Evolutionary conservation across 2,113 vertebrate genomes (phyloP).

Genomic region (Laterallus jamaicensis): DNA sequence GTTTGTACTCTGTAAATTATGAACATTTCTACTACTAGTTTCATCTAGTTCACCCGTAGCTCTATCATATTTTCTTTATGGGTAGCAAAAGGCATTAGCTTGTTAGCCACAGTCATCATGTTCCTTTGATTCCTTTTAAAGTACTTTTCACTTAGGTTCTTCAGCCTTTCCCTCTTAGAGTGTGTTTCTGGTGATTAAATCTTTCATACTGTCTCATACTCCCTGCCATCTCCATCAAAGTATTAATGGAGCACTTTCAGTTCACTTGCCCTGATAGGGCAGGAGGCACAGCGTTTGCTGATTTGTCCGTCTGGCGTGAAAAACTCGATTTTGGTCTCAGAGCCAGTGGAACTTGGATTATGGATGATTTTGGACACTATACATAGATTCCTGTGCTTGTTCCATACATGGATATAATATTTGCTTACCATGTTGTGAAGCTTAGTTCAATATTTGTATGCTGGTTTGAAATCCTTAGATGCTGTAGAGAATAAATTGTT

Average conservation of each 20-base stretch:
- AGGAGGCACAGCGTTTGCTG: neutral
- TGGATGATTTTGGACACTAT: neutral
- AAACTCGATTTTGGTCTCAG: neutral
- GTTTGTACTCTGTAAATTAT: neutral
- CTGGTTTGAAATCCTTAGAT: neutral
- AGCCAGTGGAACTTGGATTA: neutral
- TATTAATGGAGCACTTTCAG: neutral
- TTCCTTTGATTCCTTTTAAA: conserved; percentile 21
- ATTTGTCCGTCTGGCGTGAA: neutral
- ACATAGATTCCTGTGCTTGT: neutral
- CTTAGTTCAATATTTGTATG: conserved; percentile 29
- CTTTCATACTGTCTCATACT: neutral
- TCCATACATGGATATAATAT: neutral
- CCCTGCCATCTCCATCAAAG: neutral
- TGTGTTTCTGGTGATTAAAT: neutral
- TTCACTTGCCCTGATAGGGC: neutral
- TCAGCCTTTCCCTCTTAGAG: neutral
- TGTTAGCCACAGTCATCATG: neutral
- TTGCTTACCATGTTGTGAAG: neutral
- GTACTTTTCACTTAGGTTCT: conserved; percentile 2
- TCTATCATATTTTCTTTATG: neutral
- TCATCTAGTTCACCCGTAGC: neutral
- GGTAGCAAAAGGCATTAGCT: neutral
- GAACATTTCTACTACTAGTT: neutral
- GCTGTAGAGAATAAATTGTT: neutral